These are phyloP conservation scores for Streblospio benedicti DNA, from an alignment of 1,140 invertebrate genomes.

Conservation along the genomic window DNA sequence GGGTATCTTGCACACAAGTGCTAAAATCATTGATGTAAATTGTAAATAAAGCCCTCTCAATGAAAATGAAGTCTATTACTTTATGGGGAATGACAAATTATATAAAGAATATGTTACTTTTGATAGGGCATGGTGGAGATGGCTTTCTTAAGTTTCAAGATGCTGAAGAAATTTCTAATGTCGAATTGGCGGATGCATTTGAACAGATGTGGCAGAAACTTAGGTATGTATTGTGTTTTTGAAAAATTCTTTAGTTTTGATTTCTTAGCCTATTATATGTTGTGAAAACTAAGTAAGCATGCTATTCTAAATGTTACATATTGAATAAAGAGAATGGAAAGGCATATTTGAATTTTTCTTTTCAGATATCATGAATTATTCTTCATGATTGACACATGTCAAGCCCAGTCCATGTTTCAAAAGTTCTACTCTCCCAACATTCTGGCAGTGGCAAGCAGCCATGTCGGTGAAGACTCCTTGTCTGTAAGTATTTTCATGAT, in stretches of 20 bases:
- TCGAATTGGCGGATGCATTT: slow-evolving; percentile 94
- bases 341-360: slow-evolving; percentile 26
- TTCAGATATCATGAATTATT: slow-evolving; percentile 93
- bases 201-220: slow-evolving; percentile 99
- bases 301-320: too few relatives aligned
- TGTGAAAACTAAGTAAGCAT: too few relatives aligned
- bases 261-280: too few relatives aligned
- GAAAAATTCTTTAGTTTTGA: too few relatives aligned
- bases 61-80: too few relatives aligned
- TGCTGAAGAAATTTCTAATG: slow-evolving; percentile 97
- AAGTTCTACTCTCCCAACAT: slow-evolving; percentile 98
- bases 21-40: too few relatives aligned
- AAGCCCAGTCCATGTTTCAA: slow-evolving; percentile 97
- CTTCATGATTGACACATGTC: slow-evolving; percentile 98
- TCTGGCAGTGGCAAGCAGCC: slow-evolving; percentile 88
- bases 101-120: neutral
- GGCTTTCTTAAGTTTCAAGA: slow-evolving; percentile 99
- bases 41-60: too few relatives aligned
- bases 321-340: too few relatives aligned
- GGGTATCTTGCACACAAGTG: too few relatives aligned
- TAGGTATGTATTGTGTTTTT: slow-evolving; percentile 52
- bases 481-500: slow-evolving; percentile 56
- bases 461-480: slow-evolving; percentile 94
- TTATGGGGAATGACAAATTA: too few relatives aligned
- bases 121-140: slow-evolving; percentile 92